phyloP scores from a whole-genome alignment of 2,113 vertebrate species.

The Corythornis cristatus region DNA sequence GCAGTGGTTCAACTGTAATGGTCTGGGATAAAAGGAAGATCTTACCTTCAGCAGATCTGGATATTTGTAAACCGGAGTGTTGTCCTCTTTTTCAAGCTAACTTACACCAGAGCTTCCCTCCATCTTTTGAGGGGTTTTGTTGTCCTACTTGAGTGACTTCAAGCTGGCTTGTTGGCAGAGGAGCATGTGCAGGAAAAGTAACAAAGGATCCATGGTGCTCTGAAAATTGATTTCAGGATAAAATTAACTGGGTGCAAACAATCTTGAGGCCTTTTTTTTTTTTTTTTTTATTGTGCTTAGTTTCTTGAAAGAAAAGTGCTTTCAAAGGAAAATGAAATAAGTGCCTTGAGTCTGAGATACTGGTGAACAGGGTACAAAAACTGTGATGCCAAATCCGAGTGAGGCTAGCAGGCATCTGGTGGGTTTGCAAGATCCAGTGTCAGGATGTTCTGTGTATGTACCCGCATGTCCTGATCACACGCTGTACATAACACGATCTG shows the following conservation, averaged over 20 bases:
- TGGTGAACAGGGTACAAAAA: background rate
- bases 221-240: background rate
- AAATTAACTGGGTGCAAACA: background rate
- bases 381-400: background rate
- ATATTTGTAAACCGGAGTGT: background rate
- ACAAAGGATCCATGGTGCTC: background rate
- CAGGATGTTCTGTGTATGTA: background rate
- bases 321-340: background rate
- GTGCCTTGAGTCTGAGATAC: background rate
- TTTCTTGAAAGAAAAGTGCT: background rate
- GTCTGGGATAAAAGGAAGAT: background rate
- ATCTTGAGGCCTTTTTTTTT: background rate
- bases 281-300: background rate
- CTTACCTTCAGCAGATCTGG: background rate
- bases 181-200: background rate
- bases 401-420: background rate
- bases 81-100: background rate
- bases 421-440: background rate
- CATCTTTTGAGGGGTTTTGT: background rate
- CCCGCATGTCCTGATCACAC: background rate
- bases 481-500: constrained; percentile 17
- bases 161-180: background rate
- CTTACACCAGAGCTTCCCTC: background rate
- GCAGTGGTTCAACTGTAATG: background rate
- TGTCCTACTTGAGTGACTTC: background rate